Percentiles rank a stretch among this genome's conserved stretches.
phyloP scores from a whole-genome alignment of 2,113 vertebrate species.

The Crotophaga sulcirostris region DNA sequence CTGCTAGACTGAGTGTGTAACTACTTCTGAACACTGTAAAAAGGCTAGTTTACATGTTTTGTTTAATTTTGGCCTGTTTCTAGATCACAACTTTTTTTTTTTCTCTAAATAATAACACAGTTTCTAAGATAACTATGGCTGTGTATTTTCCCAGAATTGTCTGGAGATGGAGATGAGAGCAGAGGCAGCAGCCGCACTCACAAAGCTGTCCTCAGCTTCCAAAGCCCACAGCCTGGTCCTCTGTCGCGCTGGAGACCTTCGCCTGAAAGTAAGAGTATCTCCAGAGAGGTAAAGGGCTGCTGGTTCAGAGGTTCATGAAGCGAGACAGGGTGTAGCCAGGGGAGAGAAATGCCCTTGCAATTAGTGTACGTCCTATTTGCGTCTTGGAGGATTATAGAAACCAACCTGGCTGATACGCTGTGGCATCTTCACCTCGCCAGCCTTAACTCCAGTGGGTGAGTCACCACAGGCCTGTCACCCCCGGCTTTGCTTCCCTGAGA shows the following conservation, averaged over 20 bases:
- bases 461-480: background rate
- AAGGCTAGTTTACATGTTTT: fast-evolving
- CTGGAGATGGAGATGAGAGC: background rate
- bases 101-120: background rate
- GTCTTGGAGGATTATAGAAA: slow-evolving; percentile 47
- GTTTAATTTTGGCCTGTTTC: background rate
- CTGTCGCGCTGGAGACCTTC: background rate
- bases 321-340: slow-evolving; percentile 47
- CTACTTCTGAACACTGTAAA: background rate
- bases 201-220: background rate
- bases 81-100: background rate
- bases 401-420: background rate
- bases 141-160: background rate
- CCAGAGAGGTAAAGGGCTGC: background rate
- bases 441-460: background rate
- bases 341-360: slow-evolving; percentile 3
- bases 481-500: background rate
- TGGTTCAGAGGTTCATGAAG: slow-evolving; percentile 33
- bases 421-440: background rate
- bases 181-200: background rate
- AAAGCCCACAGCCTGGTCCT: background rate
- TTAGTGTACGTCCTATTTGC: slow-evolving; percentile 27
- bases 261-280: slow-evolving; percentile 47
- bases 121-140: background rate
- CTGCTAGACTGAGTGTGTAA: background rate